These are phyloP conservation scores for Tenthredo amoena DNA, from an alignment of 2,888 invertebrate species.

Conservation along the genomic window DNA sequence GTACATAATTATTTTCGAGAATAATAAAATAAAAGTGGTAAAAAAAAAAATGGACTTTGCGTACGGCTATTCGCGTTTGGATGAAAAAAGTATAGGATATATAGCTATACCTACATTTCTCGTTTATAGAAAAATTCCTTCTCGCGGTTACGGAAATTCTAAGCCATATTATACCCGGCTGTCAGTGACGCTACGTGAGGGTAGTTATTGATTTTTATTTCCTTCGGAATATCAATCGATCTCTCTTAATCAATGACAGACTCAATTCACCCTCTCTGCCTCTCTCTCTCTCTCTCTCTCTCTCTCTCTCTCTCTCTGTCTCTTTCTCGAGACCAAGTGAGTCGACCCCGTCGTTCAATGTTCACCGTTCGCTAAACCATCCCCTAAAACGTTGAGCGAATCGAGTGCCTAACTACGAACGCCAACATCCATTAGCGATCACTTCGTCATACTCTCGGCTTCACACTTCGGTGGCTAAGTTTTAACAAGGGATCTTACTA, in stretches of 20 bases:
- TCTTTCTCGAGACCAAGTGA: neutral
- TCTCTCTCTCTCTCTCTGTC: neutral
- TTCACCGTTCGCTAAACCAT: slow-evolving; percentile 16
- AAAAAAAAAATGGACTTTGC: neutral
- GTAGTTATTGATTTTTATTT: slow-evolving; percentile 8
- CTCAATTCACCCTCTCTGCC: neutral
- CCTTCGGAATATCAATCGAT: slow-evolving; percentile 44
- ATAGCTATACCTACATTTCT: neutral
- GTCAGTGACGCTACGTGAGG: neutral
- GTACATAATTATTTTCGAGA: neutral
- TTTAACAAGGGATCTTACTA: slow-evolving; percentile 7
- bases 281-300: neutral
- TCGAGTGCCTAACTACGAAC: slow-evolving; percentile 44
- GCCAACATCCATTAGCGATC: slow-evolving; percentile 48
- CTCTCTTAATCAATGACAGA: slow-evolving; percentile 53
- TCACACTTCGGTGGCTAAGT: slow-evolving; percentile 2
- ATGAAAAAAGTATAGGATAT: neutral
- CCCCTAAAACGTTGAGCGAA: neutral
- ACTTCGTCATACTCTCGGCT: slow-evolving; percentile 56
- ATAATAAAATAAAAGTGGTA: neutral
- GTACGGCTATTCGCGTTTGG: neutral
- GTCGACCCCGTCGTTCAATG: neutral
- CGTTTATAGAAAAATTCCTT: neutral
- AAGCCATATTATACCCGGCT: neutral
- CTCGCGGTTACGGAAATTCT: neutral